A percentile compares a stretch with the other conserved stretches of the same genome.
Evolutionary conservation across 2,113 vertebrate genomes (phyloP).

Genomic region (Oreochromis tanganicae): DNA sequence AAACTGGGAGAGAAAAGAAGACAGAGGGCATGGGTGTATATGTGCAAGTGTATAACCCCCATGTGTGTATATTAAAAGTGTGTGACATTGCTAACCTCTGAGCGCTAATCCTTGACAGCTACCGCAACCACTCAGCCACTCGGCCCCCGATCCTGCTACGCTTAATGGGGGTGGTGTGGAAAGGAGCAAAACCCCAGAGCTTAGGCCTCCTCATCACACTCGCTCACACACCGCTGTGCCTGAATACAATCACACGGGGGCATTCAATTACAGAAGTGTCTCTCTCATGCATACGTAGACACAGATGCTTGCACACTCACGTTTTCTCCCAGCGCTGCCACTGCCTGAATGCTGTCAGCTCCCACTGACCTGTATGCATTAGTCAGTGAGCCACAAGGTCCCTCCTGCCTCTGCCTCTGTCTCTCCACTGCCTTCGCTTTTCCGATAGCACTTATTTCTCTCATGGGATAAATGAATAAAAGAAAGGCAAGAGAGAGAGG

Average conservation of each 20-base stretch:
- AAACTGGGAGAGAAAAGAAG: neutral
- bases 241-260: neutral
- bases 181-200: neutral
- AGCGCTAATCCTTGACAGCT: slow-evolving; percentile 43
- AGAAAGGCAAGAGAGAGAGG: slow-evolving; percentile 8
- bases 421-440: neutral
- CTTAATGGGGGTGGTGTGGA: slow-evolving; percentile 8
- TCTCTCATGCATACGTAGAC: slow-evolving; percentile 18
- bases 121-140: slow-evolving; percentile 1
- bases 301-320: neutral
- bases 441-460: slow-evolving; percentile 20
- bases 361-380: slow-evolving; percentile 47
- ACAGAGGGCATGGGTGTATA: neutral
- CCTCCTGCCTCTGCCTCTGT: neutral
- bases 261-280: slow-evolving; percentile 17
- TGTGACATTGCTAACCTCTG: slow-evolving; percentile 22
- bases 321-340: neutral
- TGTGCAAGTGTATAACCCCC: neutral
- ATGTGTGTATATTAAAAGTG: neutral
- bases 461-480: slow-evolving; percentile 39
- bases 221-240: neutral
- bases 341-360: slow-evolving; percentile 25
- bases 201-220: slow-evolving; percentile 5
- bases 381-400: slow-evolving; percentile 18
- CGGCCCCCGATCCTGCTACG: neutral